A percentile compares a stretch with the other conserved stretches of the same genome.
phyloP scores from a whole-genome alignment of 2,113 vertebrate species.

The Pomatostomus ruficeps region DNA sequence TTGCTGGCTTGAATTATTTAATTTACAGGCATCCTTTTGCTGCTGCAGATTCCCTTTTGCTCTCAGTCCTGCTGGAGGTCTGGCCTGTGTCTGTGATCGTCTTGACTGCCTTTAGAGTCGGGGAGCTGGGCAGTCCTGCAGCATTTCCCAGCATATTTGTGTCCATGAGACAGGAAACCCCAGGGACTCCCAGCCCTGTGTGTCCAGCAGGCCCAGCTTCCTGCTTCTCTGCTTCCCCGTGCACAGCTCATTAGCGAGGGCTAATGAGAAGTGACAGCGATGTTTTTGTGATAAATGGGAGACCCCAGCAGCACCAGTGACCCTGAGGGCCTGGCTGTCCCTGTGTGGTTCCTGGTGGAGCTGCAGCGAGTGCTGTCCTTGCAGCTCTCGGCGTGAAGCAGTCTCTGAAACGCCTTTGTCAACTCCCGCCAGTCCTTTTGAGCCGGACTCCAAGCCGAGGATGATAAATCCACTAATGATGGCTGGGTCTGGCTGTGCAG shows the following conservation, averaged over 20 bases:
- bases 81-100: neutral
- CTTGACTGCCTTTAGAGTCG: neutral
- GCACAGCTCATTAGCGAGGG: neutral
- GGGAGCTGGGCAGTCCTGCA: neutral
- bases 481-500: neutral
- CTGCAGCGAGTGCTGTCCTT: neutral
- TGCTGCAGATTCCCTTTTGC: neutral
- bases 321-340: neutral
- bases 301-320: neutral
- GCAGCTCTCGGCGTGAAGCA: neutral
- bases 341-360: neutral
- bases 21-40: neutral
- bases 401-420: neutral
- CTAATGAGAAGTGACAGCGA: neutral
- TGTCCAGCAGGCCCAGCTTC: neutral
- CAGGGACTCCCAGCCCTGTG: neutral
- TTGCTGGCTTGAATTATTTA: constrained; percentile 18
- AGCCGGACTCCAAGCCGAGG: neutral
- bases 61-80: neutral
- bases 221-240: neutral
- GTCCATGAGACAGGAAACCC: neutral
- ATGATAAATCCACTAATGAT: neutral
- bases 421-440: neutral
- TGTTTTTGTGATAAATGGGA: neutral
- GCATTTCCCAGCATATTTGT: neutral